Percentiles rank a stretch among this genome's conserved stretches.
Conservation (phyloP, 1,140 invertebrate genomes). For the Drosophila mojavensis region DNA sequence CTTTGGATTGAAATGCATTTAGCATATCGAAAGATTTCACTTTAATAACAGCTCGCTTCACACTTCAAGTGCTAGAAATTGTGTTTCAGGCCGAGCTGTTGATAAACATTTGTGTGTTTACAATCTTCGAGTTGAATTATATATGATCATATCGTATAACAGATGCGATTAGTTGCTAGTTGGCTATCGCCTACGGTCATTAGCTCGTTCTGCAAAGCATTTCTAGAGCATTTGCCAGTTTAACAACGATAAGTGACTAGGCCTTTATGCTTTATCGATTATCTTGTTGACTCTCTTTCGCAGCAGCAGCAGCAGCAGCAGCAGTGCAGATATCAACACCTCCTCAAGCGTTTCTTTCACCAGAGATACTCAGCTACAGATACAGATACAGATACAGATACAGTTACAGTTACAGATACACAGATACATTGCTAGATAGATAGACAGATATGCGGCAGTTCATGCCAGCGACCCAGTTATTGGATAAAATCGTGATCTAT, state of each 20-base stretch:
- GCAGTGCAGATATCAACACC: slow-evolving; percentile 24
- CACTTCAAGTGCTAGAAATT: background rate
- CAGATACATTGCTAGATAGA: background rate
- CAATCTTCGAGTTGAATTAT: background rate
- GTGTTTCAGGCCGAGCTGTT: too few species aligned
- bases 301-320: background rate
- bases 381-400: background rate
- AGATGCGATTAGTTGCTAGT: background rate
- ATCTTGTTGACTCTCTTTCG: slow-evolving; percentile 17
- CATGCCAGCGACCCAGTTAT: slow-evolving; percentile 63
- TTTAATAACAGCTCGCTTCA: background rate
- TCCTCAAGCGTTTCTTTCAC: slow-evolving; percentile 24
- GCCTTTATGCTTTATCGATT: slow-evolving; percentile 32
- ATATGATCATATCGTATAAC: slow-evolving; percentile 11
- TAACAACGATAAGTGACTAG: slow-evolving; percentile 22
- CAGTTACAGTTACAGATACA: background rate
- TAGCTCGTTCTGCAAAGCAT: slow-evolving; percentile 15
- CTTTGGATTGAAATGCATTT: background rate
- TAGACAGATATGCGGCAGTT: slow-evolving; percentile 11
- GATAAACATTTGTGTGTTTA: too few species aligned
- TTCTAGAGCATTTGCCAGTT: slow-evolving; percentile 33
- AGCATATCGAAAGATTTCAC: background rate
- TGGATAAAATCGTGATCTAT: slow-evolving; percentile 59
- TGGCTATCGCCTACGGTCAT: background rate
- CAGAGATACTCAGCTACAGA: background rate